Conservation (phyloP, 2,888 invertebrate species). For the Dynastes grantii region DNA sequence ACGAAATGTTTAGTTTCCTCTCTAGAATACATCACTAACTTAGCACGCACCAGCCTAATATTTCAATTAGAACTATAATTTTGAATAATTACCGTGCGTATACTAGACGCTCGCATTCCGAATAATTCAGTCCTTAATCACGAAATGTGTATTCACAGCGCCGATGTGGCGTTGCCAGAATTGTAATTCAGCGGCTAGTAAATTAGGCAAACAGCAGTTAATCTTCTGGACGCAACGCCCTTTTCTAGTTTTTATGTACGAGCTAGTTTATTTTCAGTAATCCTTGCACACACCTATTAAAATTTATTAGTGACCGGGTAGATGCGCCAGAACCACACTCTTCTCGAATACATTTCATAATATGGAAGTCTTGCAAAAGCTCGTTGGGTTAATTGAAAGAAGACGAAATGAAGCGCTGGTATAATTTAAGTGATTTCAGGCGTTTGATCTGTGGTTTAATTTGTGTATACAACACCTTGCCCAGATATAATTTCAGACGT, state of each 20-base stretch:
- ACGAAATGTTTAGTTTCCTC: no score
- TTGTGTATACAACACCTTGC: not conserved
- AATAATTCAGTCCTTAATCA: no score
- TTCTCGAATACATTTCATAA: not conserved
- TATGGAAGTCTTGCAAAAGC: conserved; percentile 10
- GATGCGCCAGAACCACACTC: not conserved
- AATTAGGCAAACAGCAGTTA: conserved; percentile 36
- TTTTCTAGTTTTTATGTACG: conserved; percentile 6
- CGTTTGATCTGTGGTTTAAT: not conserved
- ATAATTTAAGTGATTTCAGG: not conserved
- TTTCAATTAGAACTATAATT: no score
- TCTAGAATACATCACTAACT: no score
- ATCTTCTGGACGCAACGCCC: conserved; percentile 26
- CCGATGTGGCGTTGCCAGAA: not conserved
- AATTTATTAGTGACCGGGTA: not conserved
- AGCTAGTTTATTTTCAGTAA: not conserved
- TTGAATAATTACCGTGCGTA: no score
- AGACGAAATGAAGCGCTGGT: not conserved
- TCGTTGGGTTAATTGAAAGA: conserved; percentile 9
- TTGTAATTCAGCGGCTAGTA: conserved; percentile 3
- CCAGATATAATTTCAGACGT: not conserved
- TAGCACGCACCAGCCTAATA: no score
- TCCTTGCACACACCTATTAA: not conserved
- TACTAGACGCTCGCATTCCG: no score
- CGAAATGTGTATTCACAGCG: not conserved